Percentiles rank a stretch among this genome's conserved stretches.
These are phyloP conservation scores for Drosophila meridiana DNA, from an alignment of 2,888 invertebrate genomes.

Conservation along the genomic window DNA sequence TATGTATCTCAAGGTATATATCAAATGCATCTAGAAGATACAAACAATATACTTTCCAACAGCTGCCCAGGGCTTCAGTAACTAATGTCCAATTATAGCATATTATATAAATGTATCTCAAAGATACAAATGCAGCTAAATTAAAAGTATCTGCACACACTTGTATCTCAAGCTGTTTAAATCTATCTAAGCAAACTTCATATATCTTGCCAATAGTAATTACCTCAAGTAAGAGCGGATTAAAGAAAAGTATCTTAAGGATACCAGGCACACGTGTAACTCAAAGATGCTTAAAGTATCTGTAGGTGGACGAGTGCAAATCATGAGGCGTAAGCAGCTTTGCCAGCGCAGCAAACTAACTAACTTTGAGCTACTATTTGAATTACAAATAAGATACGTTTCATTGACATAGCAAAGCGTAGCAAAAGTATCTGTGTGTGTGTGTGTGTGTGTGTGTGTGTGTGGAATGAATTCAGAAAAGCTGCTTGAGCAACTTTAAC, in stretches of 20 bases:
- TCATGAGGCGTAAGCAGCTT: slow-evolving; percentile 3
- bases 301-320: background rate
- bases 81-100: background rate
- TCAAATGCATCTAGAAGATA: background rate
- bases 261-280: background rate
- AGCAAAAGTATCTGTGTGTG: background rate
- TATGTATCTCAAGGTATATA: background rate
- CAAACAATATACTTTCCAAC: background rate
- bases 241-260: background rate
- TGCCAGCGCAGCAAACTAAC: background rate
- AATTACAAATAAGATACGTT: slow-evolving; percentile 5
- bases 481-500: background rate
- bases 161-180: background rate
- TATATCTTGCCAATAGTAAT: background rate
- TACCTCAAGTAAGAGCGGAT: background rate
- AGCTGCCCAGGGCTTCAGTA: background rate
- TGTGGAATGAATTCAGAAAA: background rate
- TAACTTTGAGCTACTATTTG: slow-evolving; percentile 1
- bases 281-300: slow-evolving; percentile 1
- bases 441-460: background rate
- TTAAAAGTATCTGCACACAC: background rate
- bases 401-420: background rate
- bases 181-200: background rate
- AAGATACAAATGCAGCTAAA: background rate
- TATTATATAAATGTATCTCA: background rate